Conservation (phyloP, 2,797 vertebrate species). For the Etheostoma nigrum region DNA sequence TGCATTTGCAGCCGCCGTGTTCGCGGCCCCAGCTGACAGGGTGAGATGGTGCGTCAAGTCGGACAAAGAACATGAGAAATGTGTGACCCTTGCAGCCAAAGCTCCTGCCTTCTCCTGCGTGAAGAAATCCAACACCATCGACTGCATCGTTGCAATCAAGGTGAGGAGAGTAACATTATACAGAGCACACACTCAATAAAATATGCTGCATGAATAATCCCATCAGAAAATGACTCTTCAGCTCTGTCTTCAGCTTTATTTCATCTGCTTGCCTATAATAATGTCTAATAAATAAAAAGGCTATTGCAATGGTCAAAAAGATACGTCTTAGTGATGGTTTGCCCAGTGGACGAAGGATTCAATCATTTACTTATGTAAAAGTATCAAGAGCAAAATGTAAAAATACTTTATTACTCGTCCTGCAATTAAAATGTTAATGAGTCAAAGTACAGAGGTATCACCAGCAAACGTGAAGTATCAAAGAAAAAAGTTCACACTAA, state of each 20-base stretch:
- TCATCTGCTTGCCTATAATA: background rate
- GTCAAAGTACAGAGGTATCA: background rate
- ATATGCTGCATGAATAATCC: background rate
- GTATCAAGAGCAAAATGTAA: background rate
- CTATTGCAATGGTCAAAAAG: background rate
- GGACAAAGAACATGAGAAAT: constrained; percentile 67
- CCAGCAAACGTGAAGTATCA: too few relatives aligned
- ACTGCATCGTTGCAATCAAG: constrained; percentile 78
- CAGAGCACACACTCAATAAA: background rate
- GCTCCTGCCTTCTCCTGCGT: constrained; percentile 60
- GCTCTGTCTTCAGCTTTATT: background rate
- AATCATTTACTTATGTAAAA: background rate
- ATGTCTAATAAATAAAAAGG: background rate
- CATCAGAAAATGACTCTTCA: background rate
- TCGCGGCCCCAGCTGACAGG: constrained; percentile 35
- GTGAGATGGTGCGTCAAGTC: constrained; percentile 82
- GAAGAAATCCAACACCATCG: background rate
- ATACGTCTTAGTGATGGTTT: background rate
- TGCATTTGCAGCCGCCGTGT: constrained; percentile 56
- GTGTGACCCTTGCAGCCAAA: constrained; percentile 27
- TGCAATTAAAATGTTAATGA: background rate
- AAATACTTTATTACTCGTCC: background rate
- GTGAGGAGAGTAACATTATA: constrained; percentile 53
- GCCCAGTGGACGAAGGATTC: background rate
- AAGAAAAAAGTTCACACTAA: too few relatives aligned